These are phyloP conservation scores for Thunnus maccoyii DNA, from an alignment of 2,113 vertebrate genomes.

Conservation along the genomic window DNA sequence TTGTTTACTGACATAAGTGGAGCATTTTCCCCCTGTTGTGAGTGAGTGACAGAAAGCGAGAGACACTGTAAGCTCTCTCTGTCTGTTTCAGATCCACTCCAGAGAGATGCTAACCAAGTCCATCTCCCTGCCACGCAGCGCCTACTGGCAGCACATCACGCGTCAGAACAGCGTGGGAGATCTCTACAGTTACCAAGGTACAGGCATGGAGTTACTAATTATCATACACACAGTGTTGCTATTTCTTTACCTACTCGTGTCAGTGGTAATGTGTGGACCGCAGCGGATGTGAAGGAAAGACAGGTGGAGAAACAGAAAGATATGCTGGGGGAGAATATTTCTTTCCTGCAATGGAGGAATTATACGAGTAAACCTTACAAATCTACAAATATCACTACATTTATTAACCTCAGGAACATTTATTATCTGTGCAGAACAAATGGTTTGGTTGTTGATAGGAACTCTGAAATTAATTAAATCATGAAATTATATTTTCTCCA, in stretches of 20 bases:
- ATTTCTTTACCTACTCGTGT: slow-evolving; percentile 39
- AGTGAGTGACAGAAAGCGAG: slow-evolving; percentile 52
- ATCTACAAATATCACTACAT: not conserved
- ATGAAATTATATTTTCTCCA: no score
- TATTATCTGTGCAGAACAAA: no score
- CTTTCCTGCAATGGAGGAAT: not conserved
- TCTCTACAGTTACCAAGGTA: slow-evolving; percentile 98
- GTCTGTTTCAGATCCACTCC: slow-evolving; percentile 91
- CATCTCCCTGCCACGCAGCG: slow-evolving; percentile 96
- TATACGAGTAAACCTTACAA: not conserved
- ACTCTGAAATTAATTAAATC: no score
- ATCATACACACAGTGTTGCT: slow-evolving; percentile 19
- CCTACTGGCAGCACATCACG: slow-evolving; percentile 98
- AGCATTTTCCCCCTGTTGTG: slow-evolving; percentile 37
- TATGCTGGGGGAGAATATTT: no score
- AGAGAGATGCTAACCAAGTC: slow-evolving; percentile 95
- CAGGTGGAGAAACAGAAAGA: not conserved
- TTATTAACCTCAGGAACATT: not conserved
- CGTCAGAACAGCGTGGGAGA: slow-evolving; percentile 97
- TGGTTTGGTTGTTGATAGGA: not conserved
- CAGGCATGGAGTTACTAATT: slow-evolving; percentile 69
- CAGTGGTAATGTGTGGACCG: slow-evolving; percentile 4
- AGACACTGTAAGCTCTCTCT: slow-evolving; percentile 43
- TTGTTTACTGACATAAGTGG: slow-evolving; percentile 39
- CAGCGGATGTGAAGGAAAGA: not conserved